Evolutionary conservation across 2,888 invertebrate genomes (phyloP).

Genomic region (Nowickia ferox): DNA sequence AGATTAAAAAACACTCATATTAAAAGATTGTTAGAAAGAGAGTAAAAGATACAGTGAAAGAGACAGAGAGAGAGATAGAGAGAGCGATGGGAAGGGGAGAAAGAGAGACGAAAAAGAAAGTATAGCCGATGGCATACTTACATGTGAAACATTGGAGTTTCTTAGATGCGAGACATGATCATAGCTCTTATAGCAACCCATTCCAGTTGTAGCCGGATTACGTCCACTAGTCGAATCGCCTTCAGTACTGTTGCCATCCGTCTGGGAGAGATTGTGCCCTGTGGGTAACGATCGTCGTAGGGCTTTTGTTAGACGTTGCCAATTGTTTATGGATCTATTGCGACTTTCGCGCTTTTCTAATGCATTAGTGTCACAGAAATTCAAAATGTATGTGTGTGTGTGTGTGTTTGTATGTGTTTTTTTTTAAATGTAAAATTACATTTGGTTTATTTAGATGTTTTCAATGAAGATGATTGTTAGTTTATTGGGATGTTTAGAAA

Average conservation of each 20-base stretch:
- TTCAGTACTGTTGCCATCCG: constrained; percentile 91
- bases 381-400: constrained; percentile 56
- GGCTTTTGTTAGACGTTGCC: constrained; percentile 84
- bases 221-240: constrained; percentile 84
- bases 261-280: constrained; percentile 96
- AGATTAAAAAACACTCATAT: constrained; percentile 23
- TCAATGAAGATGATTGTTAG: constrained; percentile 33
- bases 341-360: constrained; percentile 83
- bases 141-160: constrained; percentile 81
- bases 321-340: constrained; percentile 83
- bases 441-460: constrained; percentile 13
- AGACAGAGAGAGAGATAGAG: constrained; percentile 9
- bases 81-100: neutral
- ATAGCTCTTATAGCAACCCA: constrained; percentile 91
- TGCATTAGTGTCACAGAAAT: constrained; percentile 63
- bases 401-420: constrained; percentile 12
- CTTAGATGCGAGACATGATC: constrained; percentile 86
- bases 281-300: constrained; percentile 84
- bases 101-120: neutral
- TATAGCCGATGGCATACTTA: constrained; percentile 74
- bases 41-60: neutral
- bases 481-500: neutral
- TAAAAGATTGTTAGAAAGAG: neutral
- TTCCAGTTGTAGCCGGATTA: constrained; percentile 89
- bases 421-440: neutral